Evolutionary conservation across 2,113 vertebrate genomes (phyloP), one percentile per base, ranked within the genome.

Genomic region (Ciconia boyciana): DNA sequence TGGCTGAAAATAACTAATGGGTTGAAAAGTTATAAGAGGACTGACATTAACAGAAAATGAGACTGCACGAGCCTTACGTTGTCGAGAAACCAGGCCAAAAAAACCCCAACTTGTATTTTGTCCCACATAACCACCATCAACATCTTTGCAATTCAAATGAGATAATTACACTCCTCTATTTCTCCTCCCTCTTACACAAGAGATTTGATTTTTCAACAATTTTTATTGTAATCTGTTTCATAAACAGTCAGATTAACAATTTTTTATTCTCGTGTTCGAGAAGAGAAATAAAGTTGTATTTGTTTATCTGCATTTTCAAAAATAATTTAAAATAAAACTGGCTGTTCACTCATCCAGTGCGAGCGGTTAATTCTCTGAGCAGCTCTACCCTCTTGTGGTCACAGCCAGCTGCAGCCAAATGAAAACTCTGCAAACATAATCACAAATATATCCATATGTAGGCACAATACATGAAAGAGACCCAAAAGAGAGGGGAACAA

Each of bases 381-480:
- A 93, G 92, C 46, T 94, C 96, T 97, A 94, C 96, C 95, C 96
- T 96, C 97, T 97, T 97, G 96, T 97, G 96, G 95, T 84, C 94
- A 91, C 66, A 89, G 62, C 21, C 62, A 62, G 89, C 46, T 92
- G 81, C 89, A 94, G 64, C 64, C 71, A 87, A 80, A 68, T 49
- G 17, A 84, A 87, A 83, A 92, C 49, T 19, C 64, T 91, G 36
- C 1, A 10, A 82, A 80, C 43, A 66, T 3, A 81, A 94, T 71
- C 60, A 72, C 48, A 93, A 57, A 29, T 52, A 46, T 10, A 32
- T 57, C 31, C 51, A 79, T 12, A 8, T 39, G n/a, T 51, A 62
- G 41, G 41, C 48, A 58, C 28, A 79, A 31, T 16, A 69, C 25
- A 46, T 48, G 8, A 89, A 54, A 83, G 3, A 87, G 29, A 82